phyloP scores from a whole-genome alignment of 2,888 invertebrate genomes.

The Baccha elongata region DNA sequence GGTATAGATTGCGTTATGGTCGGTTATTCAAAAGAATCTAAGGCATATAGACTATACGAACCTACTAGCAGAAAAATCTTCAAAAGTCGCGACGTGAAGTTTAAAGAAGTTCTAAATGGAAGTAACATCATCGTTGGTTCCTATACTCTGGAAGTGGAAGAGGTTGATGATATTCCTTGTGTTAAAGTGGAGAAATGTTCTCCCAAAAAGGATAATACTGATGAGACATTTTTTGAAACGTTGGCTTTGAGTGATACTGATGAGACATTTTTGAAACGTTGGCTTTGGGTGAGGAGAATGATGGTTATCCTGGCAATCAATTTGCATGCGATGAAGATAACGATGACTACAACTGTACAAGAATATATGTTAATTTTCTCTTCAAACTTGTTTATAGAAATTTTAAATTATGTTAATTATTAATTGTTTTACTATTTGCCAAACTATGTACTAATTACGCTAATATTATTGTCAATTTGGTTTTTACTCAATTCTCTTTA shows the following conservation, averaged over 20 bases:
- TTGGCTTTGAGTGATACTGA: too few relatives aligned
- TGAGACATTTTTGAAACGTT: too few relatives aligned
- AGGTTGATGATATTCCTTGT: not conserved
- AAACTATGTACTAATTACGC: too few relatives aligned
- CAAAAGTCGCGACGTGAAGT: constrained; percentile 6
- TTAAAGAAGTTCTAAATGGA: not conserved
- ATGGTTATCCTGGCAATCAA: not conserved
- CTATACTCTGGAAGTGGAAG: not conserved
- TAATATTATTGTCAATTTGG: too few relatives aligned
- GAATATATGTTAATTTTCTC: too few relatives aligned
- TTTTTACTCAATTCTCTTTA: too few relatives aligned
- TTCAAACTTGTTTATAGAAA: too few relatives aligned
- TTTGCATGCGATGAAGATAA: not conserved
- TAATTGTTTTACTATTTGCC: too few relatives aligned
- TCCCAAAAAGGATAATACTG: not conserved
- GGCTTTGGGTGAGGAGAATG: not conserved
- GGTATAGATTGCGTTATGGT: constrained; percentile 5
- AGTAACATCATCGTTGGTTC: not conserved
- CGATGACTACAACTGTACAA: not conserved
- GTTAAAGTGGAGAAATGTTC: not conserved
- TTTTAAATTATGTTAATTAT: too few relatives aligned
- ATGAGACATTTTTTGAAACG: not conserved
- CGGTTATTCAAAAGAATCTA: constrained; percentile 15
- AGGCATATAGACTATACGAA: constrained; percentile 7
- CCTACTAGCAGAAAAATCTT: not conserved